Evolutionary conservation across 2,888 invertebrate genomes (phyloP).

Genomic region (Hyppa rectilinea): DNA sequence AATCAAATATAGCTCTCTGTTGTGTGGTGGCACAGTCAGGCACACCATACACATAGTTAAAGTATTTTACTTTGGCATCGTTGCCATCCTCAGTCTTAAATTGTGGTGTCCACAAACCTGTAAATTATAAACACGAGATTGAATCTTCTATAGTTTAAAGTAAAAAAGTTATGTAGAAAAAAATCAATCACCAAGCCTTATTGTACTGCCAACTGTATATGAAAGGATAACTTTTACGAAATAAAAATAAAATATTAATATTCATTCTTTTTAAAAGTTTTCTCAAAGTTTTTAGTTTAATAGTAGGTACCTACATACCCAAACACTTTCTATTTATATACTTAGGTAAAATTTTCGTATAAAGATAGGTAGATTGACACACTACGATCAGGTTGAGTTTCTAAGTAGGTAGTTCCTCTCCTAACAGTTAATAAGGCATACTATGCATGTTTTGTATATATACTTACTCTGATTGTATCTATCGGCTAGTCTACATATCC

Average conservation of each 20-base stretch:
- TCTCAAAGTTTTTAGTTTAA: no score
- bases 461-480: slow-evolving; percentile 91
- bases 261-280: no score
- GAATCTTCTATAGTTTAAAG: background rate
- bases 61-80: slow-evolving; percentile 89
- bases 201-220: no score
- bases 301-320: no score
- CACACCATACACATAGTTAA: slow-evolving; percentile 91
- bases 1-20: slow-evolving; percentile 92
- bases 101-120: slow-evolving; percentile 91
- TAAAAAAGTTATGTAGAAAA: background rate
- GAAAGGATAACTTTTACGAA: no score
- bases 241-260: no score
- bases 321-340: no score
- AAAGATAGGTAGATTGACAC: no score
- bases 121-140: slow-evolving; percentile 43
- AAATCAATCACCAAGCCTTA: background rate
- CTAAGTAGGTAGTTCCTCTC: background rate
- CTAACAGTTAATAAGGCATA: background rate
- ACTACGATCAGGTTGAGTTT: background rate
- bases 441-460: slow-evolving; percentile 1
- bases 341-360: no score
- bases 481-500: slow-evolving; percentile 92
- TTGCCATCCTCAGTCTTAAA: slow-evolving; percentile 92
- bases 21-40: slow-evolving; percentile 94